Evolutionary conservation across 2,113 vertebrate species (phyloP).

Genomic region (western clawed frog (Xenopus tropicalis)): DNA sequence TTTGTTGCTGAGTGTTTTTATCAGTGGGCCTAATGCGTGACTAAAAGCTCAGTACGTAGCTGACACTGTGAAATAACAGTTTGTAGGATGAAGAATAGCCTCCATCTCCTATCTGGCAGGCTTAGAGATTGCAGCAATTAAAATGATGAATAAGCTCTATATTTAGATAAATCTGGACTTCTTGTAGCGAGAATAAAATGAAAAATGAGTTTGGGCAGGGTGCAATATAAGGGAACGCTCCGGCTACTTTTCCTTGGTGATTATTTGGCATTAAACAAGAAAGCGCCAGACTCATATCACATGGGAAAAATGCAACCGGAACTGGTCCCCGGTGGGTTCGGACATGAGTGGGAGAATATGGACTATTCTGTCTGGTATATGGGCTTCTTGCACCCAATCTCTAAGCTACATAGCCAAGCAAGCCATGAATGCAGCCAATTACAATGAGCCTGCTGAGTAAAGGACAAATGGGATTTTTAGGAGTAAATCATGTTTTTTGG

Average conservation of each 20-base stretch:
- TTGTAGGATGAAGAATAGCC: background rate
- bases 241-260: background rate
- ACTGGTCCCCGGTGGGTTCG: too few relatives aligned
- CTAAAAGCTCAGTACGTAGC: background rate
- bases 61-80: conserved; percentile 18
- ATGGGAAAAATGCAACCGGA: too few relatives aligned
- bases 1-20: too few relatives aligned
- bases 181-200: conserved; percentile 8
- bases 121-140: conserved; percentile 21
- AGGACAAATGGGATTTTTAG: too few relatives aligned
- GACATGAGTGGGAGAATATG: too few relatives aligned
- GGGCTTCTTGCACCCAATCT: too few relatives aligned
- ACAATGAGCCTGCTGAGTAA: too few relatives aligned
- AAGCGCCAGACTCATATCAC: too few relatives aligned
- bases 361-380: too few relatives aligned
- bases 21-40: background rate
- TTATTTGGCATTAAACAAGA: conserved; percentile 10
- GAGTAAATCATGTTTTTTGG: too few relatives aligned
- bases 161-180: conserved; percentile 24
- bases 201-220: background rate
- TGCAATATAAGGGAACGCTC: background rate
- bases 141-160: conserved; percentile 18
- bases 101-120: conserved; percentile 5
- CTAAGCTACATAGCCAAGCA: too few relatives aligned
- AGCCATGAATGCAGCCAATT: too few relatives aligned